Conservation (phyloP, 2,113 vertebrate genomes). For the Poicephalus gulielmi region DNA sequence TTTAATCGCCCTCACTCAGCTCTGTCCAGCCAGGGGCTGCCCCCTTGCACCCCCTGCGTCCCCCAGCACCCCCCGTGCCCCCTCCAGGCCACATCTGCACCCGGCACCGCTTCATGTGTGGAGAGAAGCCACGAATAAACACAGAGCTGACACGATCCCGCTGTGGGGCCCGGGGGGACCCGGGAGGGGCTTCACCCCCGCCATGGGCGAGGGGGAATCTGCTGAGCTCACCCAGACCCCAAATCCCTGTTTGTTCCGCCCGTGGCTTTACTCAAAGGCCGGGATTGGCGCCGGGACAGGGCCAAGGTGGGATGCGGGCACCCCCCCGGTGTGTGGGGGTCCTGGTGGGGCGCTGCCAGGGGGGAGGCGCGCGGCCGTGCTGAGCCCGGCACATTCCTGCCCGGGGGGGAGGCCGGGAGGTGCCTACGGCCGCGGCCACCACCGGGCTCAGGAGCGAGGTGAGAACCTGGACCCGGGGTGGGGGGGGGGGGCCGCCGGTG, state of each 20-base stretch:
- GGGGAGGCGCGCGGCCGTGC: background rate
- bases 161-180: background rate
- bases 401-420: background rate
- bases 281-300: constrained; percentile 1
- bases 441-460: background rate
- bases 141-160: background rate
- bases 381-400: constrained; percentile 38
- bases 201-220: constrained; percentile 6
- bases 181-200: background rate
- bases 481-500: background rate
- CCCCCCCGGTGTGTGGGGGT: background rate
- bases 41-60: background rate
- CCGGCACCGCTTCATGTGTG: background rate
- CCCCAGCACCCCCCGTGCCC: too few relatives aligned
- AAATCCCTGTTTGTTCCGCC: constrained; percentile 62
- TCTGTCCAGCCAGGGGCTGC: background rate
- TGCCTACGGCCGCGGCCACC: background rate
- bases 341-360: background rate
- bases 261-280: constrained; percentile 27
- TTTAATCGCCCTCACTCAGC: background rate
- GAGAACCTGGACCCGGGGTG: background rate
- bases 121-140: background rate
- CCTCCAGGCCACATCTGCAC: background rate
- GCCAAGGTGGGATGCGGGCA: background rate
- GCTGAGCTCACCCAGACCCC: constrained; percentile 52